Base-by-base conservation (phyloP, 2,797 vertebrate species). In the Cossypha niveicapilla region DNA sequence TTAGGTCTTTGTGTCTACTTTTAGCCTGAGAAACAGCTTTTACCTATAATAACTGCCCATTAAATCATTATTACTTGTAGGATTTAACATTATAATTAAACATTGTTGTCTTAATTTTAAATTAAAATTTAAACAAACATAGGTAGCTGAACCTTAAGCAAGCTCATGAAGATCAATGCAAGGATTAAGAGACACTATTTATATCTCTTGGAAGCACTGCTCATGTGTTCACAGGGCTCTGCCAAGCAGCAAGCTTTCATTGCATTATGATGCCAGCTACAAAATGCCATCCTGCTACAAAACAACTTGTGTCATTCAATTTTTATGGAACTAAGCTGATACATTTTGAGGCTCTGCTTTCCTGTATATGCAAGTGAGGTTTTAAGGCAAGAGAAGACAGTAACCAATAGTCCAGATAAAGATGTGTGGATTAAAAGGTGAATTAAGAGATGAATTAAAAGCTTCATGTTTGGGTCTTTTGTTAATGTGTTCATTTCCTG, bases 111-210 rank as follows among this genome's bases (percentile, higher is more conserved):
- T 51, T 65, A 35, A 84, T 93, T 94, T 90, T 51, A 75, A 84
- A 81, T 51, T 16, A 44, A 75, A 81, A 85, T 93, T 15, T 72
- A 41, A 86, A 81, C 70, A 86, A 90, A 93, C 58, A 88, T 37
- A 94, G 62, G 66, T 83, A 84, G 50, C 62, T 84, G 90, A 96
- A 93, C 83, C 90, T 90, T 92, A 84, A 90, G 86, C 54, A 84
- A 93, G 86, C 61, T 75, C 92, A 47, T 14, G 77, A 92, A 96
- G 94, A 92, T 76, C 90, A 93, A 95, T 96, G 90, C 88, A 81
- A 92, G 96, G 93, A 95, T 96, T 96, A 96, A 81, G 88, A 75
- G 73, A n/a, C 3, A 3, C 90, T 96, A 96, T 96, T 96, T 96
- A 84, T 96, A 96, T 76, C 77, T 86, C 37, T 41, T 94, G 90